Conservation (phyloP, 2,888 invertebrate species). For the Plemyria rubiginata region DNA sequence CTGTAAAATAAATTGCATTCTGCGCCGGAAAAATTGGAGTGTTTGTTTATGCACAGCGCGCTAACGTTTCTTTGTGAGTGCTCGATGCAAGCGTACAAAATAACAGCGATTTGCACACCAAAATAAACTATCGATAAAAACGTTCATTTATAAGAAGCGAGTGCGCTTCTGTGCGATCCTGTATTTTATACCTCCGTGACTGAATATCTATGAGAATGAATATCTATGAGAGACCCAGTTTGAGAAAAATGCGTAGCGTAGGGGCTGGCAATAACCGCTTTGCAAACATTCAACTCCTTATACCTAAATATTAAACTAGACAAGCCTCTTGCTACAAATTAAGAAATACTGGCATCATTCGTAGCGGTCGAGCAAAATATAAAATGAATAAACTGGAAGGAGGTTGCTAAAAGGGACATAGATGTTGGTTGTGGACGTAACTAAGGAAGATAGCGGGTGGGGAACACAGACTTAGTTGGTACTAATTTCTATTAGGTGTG, state of each 20-base stretch:
- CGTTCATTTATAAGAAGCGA: slow-evolving; percentile 26
- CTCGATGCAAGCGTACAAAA: slow-evolving; percentile 29
- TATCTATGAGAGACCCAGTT: slow-evolving; percentile 29
- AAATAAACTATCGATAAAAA: slow-evolving; percentile 32
- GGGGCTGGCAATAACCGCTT: slow-evolving; percentile 30
- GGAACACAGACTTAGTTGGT: too few relatives aligned
- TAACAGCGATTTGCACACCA: slow-evolving; percentile 30
- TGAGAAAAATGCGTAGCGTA: slow-evolving; percentile 16
- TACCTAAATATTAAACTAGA: slow-evolving; percentile 23
- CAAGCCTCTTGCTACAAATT: slow-evolving; percentile 53
- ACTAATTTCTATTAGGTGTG: too few relatives aligned
- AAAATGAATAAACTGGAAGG: slow-evolving; percentile 66
- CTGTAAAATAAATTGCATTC: slow-evolving; percentile 51
- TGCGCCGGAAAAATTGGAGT: slow-evolving; percentile 33
- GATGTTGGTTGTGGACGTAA: slow-evolving; percentile 42
- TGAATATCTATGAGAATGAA: too few relatives aligned
- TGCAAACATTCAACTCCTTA: slow-evolving; percentile 23
- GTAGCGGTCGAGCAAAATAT: slow-evolving; percentile 60
- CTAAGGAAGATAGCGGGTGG: background rate
- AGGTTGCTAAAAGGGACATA: slow-evolving; percentile 64
- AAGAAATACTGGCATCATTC: slow-evolving; percentile 60
- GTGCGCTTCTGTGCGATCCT: slow-evolving; percentile 21
- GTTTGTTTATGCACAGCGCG: slow-evolving; percentile 39
- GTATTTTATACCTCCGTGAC: slow-evolving; percentile 32
- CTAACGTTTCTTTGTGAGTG: slow-evolving; percentile 28